Base-by-base conservation (phyloP, 2,113 vertebrate species). In the Engystomops pustulosus region DNA sequence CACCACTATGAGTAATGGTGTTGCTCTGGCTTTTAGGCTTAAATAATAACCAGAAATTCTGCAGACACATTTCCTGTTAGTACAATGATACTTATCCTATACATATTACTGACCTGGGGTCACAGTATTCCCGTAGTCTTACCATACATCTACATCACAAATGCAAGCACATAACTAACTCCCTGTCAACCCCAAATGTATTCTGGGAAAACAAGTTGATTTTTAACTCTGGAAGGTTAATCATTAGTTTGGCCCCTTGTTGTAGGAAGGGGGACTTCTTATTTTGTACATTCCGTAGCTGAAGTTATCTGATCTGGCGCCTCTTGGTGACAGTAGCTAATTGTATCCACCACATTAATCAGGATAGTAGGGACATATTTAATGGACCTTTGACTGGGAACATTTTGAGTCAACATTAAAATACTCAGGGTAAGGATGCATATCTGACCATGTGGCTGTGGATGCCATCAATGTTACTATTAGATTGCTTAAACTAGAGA, bases 181-280 rank as follows among this genome's bases (percentile, higher is more conserved):
- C 60, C 11, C 23, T 69, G 65, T 20, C 17, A 49, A 69, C 45
- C 72, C 38, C n/a, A 14, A 30, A 78, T 68, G 72, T 27, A 23
- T 84, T 84, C 72, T 79, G 62, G 74, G 49, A 85, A 79, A 82
- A 72, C 80, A 82, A 45, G 51, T 82, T 82, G 55, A 32, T 82
- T 60, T 72, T 70, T 58, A 79, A 70, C 83, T 44, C 38, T 25
- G 47, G 18, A 70, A 74, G 58, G 67, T 25, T 87, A 86, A 88
- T 88, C 80, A 86, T 86, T 82, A 87, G 87, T 86, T 17, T 36
- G 27, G 58, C 44, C 83, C 69, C 80, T 85, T 55, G 8, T 45
- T 85, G 15, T 67, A 41, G 51, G 65, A 81, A 85, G 47, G 62
- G 4, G 14, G 49, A 82, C 51, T 58, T 70, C 68, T 79, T n/a